Conservation (phyloP, 2,113 vertebrate species). For the Rhodinocichla rosea region DNA sequence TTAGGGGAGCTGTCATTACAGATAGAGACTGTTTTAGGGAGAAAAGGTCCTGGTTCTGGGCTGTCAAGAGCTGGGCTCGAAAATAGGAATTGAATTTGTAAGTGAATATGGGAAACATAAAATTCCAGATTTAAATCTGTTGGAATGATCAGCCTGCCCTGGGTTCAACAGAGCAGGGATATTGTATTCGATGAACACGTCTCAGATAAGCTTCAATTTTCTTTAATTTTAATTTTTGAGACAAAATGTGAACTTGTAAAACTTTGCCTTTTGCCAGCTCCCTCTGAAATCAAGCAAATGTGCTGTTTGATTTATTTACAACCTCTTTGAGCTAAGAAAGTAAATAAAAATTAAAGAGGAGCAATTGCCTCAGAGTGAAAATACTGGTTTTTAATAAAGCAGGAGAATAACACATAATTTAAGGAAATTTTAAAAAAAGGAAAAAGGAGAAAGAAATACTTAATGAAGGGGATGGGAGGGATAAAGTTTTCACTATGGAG, state of each 20-base stretch:
- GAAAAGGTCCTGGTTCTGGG: not conserved
- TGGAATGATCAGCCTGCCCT: not conserved
- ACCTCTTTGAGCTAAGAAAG: not conserved
- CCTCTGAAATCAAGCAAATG: not conserved
- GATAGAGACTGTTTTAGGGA: not conserved
- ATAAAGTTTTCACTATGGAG: not conserved
- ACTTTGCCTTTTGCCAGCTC: not conserved
- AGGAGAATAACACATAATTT: not conserved
- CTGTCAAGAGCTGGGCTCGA: not conserved
- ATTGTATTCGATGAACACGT: rapidly evolving
- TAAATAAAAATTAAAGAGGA: not conserved
- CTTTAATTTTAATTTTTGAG: not conserved
- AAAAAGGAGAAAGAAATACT: not conserved
- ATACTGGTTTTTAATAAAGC: not conserved
- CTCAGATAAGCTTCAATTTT: not conserved
- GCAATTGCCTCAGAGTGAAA: not conserved
- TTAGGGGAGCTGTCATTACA: not conserved
- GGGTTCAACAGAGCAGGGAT: not conserved
- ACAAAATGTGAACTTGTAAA: not conserved
- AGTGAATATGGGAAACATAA: not conserved
- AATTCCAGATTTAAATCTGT: not conserved
- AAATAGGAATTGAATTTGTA: not conserved
- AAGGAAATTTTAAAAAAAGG: not conserved
- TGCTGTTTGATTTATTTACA: not conserved
- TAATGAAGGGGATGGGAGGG: not conserved